Percentiles rank a stretch among this genome's conserved stretches.
Conservation (phyloP, 2,113 vertebrate genomes). For the Antechinus stuartii region DNA sequence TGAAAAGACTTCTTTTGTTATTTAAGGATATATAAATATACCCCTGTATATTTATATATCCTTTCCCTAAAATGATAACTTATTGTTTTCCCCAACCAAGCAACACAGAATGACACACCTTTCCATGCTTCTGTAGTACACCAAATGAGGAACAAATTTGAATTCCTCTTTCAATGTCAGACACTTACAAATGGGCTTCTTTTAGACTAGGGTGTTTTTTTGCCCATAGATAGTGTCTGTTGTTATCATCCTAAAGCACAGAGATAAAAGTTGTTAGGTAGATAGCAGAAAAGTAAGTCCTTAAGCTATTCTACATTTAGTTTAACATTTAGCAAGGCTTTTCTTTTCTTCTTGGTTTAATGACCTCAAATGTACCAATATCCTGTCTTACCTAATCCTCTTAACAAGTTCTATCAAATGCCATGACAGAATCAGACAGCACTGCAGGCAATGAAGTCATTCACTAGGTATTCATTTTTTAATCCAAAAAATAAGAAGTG, state of each 20-base stretch:
- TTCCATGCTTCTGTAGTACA: slow-evolving; percentile 7
- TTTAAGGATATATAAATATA: neutral
- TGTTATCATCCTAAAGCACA: slow-evolving; percentile 31
- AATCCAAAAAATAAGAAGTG: slow-evolving; percentile 68
- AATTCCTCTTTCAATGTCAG: slow-evolving; percentile 56
- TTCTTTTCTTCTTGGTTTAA: slow-evolving; percentile 67
- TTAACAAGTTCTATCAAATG: slow-evolving; percentile 74
- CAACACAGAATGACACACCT: neutral
- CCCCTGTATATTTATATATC: neutral
- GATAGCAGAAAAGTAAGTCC: slow-evolving; percentile 38
- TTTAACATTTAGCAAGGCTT: slow-evolving; percentile 48
- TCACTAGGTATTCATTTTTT: slow-evolving; percentile 70
- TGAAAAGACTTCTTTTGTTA: slow-evolving; percentile 17
- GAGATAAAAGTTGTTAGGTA: slow-evolving; percentile 36
- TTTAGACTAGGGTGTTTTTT: slow-evolving; percentile 43
- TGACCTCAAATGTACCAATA: slow-evolving; percentile 75
- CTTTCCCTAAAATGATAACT: slow-evolving; percentile 14
- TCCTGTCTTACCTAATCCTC: slow-evolving; percentile 72
- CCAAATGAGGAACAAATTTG: slow-evolving; percentile 7
- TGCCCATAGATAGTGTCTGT: slow-evolving; percentile 1
- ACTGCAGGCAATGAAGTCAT: slow-evolving; percentile 67
- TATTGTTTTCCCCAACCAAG: neutral
- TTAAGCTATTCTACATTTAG: slow-evolving; percentile 52
- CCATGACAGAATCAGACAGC: slow-evolving; percentile 67
- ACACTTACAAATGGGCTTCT: neutral